A percentile compares a stretch with the other conserved stretches of the same genome.
These are phyloP conservation scores for Bryconaethiops microstoma DNA, from an alignment of 2,797 vertebrate species.

Conservation along the genomic window DNA sequence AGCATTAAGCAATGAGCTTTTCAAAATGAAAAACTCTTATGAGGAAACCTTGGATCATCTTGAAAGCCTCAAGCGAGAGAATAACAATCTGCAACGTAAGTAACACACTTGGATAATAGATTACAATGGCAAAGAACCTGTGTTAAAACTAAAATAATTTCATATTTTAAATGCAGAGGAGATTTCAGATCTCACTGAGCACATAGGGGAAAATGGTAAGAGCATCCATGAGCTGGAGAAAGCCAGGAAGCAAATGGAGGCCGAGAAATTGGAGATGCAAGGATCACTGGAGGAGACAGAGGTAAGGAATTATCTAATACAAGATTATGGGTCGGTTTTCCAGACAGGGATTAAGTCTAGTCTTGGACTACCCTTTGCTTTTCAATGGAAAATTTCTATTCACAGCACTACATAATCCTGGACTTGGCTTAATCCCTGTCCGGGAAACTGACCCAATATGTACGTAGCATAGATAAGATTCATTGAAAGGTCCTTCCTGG, in stretches of 20 bases:
- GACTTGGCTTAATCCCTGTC: no score
- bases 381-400: no score
- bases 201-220: slow-evolving; percentile 84
- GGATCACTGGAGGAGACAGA: slow-evolving; percentile 65
- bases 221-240: slow-evolving; percentile 85
- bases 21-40: slow-evolving; percentile 89
- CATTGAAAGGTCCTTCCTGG: not conserved
- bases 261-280: slow-evolving; percentile 82
- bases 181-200: slow-evolving; percentile 85
- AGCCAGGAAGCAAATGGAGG: slow-evolving; percentile 82
- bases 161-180: slow-evolving; percentile 72
- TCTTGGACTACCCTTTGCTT: no score
- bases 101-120: no score
- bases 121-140: no score
- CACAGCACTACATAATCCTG: no score
- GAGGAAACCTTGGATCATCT: slow-evolving; percentile 86
- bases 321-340: no score
- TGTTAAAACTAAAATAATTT: slow-evolving; percentile 30
- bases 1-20: slow-evolving; percentile 83
- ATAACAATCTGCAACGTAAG: slow-evolving; percentile 14
- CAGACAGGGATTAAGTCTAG: no score
- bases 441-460: no score
- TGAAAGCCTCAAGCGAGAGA: slow-evolving; percentile 62
- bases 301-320: not conserved
- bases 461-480: not conserved